Conservation (phyloP, 2,797 vertebrate genomes). For the Karalla daura region DNA sequence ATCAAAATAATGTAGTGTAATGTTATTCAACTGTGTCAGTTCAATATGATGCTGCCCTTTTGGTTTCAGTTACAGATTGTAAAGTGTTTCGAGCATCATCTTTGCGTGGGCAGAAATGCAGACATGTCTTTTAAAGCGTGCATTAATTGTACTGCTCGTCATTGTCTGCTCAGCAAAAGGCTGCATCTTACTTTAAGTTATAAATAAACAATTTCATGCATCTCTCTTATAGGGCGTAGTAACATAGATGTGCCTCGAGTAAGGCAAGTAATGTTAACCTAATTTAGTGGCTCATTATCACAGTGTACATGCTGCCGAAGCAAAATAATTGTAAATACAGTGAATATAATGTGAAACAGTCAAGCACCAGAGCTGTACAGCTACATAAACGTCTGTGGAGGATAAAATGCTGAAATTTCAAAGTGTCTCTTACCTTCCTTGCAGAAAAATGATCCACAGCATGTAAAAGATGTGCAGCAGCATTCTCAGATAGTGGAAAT, state of each 20-base stretch:
- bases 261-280: slow-evolving; percentile 5
- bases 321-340: not conserved
- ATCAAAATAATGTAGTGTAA: too few relatives aligned
- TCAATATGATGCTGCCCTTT: too few relatives aligned
- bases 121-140: too few relatives aligned
- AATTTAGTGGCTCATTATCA: not conserved
- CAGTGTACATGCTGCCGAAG: not conserved
- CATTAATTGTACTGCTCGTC: too few relatives aligned
- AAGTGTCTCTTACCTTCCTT: slow-evolving; percentile 74
- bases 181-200: slow-evolving; percentile 10
- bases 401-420: not conserved
- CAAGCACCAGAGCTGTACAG: too few relatives aligned
- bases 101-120: too few relatives aligned
- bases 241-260: not conserved
- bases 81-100: not conserved
- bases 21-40: too few relatives aligned
- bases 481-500: slow-evolving; percentile 66
- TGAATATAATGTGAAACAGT: slow-evolving; percentile 6
- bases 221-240: slow-evolving; percentile 5
- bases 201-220: slow-evolving; percentile 53
- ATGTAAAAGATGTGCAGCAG: slow-evolving; percentile 53
- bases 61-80: too few relatives aligned
- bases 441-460: slow-evolving; percentile 72
- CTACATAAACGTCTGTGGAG: too few relatives aligned
- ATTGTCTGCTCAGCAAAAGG: not conserved